Percentiles rank a stretch among this genome's conserved stretches.
phyloP scores from a whole-genome alignment of 1,140 invertebrate species.

The Tribolium madens region DNA sequence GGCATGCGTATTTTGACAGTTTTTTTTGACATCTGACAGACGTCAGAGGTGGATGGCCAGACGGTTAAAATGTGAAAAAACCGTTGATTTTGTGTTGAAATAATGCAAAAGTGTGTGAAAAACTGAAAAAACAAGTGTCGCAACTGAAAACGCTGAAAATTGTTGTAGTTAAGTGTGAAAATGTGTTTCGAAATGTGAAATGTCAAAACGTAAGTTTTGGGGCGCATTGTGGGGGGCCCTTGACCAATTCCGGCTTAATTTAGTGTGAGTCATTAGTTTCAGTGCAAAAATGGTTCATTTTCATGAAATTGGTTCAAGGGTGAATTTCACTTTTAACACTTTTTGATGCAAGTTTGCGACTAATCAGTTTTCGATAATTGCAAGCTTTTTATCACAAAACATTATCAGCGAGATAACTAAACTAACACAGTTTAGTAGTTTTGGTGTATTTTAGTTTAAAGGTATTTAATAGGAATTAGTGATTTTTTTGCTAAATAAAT shows the following conservation, averaged over 20 bases:
- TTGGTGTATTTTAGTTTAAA: background rate
- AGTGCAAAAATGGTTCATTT: background rate
- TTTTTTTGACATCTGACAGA: constrained; percentile 18
- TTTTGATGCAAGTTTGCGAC: too few species aligned
- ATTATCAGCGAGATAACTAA: too few species aligned
- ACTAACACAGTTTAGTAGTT: background rate
- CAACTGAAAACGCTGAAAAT: background rate
- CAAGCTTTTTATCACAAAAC: too few species aligned
- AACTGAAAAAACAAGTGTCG: background rate
- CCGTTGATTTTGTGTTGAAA: background rate
- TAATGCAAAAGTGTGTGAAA: background rate
- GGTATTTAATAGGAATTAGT: too few species aligned
- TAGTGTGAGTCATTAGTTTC: background rate
- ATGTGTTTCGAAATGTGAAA: constrained; percentile 51
- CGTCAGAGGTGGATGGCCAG: background rate
- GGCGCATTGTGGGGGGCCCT: background rate
- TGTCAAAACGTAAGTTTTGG: constrained; percentile 54
- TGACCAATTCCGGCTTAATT: background rate
- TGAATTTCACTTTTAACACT: background rate
- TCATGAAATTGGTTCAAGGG: background rate
- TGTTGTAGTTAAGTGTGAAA: background rate
- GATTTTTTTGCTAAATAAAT: too few species aligned
- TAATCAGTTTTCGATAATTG: too few species aligned
- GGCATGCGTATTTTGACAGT: background rate
- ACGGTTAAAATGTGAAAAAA: constrained; percentile 11